phyloP scores from a whole-genome alignment of 2,888 invertebrate species.

The Nephrotoma appendiculata region DNA sequence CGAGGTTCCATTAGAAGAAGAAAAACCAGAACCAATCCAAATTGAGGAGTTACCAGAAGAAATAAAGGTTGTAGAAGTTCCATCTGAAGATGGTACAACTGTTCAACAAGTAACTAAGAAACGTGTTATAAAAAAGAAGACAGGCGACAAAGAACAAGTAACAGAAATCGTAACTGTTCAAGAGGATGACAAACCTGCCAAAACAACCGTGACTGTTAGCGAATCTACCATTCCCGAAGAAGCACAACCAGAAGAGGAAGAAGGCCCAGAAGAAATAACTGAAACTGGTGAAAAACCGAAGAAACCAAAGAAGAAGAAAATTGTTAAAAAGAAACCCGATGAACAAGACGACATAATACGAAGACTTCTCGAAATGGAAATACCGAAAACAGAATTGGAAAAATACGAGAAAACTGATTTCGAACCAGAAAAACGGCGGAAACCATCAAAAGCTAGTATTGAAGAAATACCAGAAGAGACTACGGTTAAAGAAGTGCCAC shows the following conservation, averaged over 20 bases:
- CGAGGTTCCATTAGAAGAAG: conserved; percentile 22
- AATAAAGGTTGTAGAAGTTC: conserved; percentile 13
- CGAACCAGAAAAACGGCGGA: conserved; percentile 18
- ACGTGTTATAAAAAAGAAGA: conserved; percentile 27
- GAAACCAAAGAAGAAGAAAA: conserved; percentile 24
- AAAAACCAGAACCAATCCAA: conserved; percentile 19
- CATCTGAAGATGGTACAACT: conserved; percentile 20
- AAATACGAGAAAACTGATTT: conserved; percentile 25
- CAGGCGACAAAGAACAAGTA: conserved; percentile 31
- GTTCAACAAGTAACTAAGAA: conserved; percentile 27
- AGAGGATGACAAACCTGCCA: conserved; percentile 29
- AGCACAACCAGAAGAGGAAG: conserved; percentile 19
- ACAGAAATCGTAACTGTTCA: conserved; percentile 29
- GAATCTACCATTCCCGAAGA: conserved; percentile 16
- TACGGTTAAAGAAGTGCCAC: conserved; percentile 14
- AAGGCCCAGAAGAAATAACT: conserved; percentile 23
- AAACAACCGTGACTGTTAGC: conserved; percentile 31
- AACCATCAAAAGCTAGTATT: conserved; percentile 20
- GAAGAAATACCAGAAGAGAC: conserved; percentile 18
- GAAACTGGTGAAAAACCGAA: conserved; percentile 19
- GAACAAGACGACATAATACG: conserved; percentile 18
- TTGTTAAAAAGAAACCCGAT: conserved; percentile 15
- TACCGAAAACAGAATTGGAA: conserved; percentile 20
- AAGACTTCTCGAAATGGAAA: conserved; percentile 20
- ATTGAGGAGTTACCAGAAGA: conserved; percentile 18